These are phyloP conservation scores for Sus cebifrons DNA, from an alignment of 2,797 vertebrate genomes.

Conservation along the genomic window DNA sequence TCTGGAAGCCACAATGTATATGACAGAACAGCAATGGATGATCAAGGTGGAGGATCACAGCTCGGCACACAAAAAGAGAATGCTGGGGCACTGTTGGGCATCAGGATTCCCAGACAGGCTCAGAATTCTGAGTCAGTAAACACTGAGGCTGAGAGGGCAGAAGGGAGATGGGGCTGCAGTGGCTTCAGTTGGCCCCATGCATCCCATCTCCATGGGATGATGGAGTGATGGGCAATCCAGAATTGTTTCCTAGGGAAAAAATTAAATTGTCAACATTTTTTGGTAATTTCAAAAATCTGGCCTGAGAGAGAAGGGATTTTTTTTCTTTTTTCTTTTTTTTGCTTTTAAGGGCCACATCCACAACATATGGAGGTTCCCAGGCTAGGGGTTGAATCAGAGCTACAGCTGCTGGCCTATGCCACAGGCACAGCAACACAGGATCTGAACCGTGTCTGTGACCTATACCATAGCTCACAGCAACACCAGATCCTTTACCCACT, in stretches of 20 bases:
- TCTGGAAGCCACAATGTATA: not conserved
- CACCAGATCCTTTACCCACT: too few species aligned
- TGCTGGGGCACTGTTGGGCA: not conserved
- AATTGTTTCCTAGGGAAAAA: not conserved
- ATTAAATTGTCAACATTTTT: not conserved
- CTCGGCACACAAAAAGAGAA: not conserved
- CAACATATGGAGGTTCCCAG: too few species aligned
- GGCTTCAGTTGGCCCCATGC: fast-evolving
- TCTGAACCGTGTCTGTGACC: too few species aligned
- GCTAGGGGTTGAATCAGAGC: too few species aligned
- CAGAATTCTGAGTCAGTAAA: not conserved
- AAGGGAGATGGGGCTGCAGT: not conserved
- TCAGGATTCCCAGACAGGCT: not conserved
- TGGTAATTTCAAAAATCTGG: not conserved
- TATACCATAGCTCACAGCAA: too few species aligned
- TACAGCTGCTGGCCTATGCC: too few species aligned
- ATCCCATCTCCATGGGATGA: not conserved
- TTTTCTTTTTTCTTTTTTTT: not conserved
- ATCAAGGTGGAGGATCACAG: not conserved
- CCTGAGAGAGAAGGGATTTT: not conserved
- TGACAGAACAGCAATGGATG: not conserved
- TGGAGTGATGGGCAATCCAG: not conserved
- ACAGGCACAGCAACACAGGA: too few species aligned
- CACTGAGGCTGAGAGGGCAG: not conserved
- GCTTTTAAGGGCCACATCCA: too few species aligned